Base-by-base conservation (phyloP, 2,888 invertebrate species). In the Agrochola lychnidis region DNA sequence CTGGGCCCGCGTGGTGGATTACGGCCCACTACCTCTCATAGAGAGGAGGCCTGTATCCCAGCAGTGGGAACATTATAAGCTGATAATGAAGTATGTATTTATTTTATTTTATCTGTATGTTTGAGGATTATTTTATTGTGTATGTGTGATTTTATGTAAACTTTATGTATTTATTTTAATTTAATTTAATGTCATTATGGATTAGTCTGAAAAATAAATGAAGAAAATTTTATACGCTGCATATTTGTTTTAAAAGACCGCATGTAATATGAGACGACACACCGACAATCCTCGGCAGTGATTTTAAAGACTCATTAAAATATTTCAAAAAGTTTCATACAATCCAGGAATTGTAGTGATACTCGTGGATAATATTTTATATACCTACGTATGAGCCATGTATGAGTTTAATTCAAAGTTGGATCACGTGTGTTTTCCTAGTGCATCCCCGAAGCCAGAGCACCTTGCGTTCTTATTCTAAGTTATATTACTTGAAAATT, bases 401-500 rank as follows among this genome's bases (percentile, higher is more conserved):
- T 86, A 86, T 73, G 70, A 76, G 59, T 78, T 86, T 71, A 86
- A 86, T 85, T 85, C 45, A 66, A 85, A 86, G 84, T 86, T 83
- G 10, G 59, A 81, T 78, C 87, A 86, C 87, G 77, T 86, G 48
- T 86, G 83, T 73, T 76, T 74, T 75, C 72, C 42, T 56, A 71
- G 74, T 67, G 78, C 78, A 85, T 62, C 62, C 30, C 48, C 53
- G 76, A 73, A 83, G 72, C 66, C 62, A 45, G 59, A 61, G 70
- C 36, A 66, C 25, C 63, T 72, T 51, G 48, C 61, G 25, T 68
- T 79, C 79, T 79, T 82, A 78, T 82, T 85, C 70, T 16, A 79
- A 82, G 70, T 84, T 85, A 69, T 76, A 76, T 85, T 69, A 85
- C 79, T 75, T 78, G 66, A 78, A 70, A 62, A 73, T 82, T 53